Evolutionary conservation across 92 coral and sea anemone species (phyloP).

Genomic region (Actinostola sp.): DNA sequence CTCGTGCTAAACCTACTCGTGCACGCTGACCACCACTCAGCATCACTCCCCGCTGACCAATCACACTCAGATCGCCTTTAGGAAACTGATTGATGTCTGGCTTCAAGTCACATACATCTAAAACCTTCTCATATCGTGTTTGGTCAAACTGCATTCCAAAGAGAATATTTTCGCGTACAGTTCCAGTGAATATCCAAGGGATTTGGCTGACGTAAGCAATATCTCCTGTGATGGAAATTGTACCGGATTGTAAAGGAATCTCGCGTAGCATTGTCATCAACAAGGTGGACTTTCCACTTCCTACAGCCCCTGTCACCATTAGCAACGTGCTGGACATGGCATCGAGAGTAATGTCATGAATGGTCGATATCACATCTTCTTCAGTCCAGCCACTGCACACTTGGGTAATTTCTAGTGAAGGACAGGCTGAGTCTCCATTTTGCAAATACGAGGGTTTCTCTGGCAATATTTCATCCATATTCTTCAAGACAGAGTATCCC

Average conservation of each 20-base stretch:
- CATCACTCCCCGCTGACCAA: too few relatives aligned
- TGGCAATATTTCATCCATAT: neutral
- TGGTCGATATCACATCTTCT: neutral
- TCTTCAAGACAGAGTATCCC: neutral
- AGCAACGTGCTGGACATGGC: neutral
- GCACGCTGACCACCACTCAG: too few relatives aligned
- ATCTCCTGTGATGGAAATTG: neutral
- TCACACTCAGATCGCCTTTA: too few relatives aligned
- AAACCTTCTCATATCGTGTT: neutral
- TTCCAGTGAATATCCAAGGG: constrained; percentile 33
- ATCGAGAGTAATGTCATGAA: neutral
- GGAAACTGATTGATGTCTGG: too few relatives aligned
- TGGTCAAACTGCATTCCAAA: constrained; percentile 10
- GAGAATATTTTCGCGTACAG: constrained; percentile 24
- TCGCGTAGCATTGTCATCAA: too few relatives aligned
- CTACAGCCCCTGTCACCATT: constrained; percentile 22
- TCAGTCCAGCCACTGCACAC: neutral
- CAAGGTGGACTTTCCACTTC: constrained; percentile 21
- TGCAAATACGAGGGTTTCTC: neutral
- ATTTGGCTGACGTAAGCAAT: constrained; percentile 29
- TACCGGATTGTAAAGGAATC: constrained; percentile 8
- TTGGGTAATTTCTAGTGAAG: neutral
- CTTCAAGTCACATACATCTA: constrained; percentile 2
- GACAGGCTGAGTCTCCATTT: neutral
- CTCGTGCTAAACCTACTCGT: too few relatives aligned